phyloP scores from a whole-genome alignment of 2,797 vertebrate species.

The Neosilurus mollespiculum region DNA sequence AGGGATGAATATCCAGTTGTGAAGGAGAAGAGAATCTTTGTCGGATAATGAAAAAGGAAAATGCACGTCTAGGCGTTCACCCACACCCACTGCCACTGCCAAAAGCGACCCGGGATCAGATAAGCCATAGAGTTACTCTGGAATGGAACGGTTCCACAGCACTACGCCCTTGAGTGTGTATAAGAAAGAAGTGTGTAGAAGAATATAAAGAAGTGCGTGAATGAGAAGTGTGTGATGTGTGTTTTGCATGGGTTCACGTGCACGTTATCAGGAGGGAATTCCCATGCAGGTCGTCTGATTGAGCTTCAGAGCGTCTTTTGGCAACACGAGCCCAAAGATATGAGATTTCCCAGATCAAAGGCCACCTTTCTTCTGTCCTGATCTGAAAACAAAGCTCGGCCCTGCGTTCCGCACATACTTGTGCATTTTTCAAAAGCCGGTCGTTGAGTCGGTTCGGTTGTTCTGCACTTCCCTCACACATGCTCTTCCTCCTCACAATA shows the following conservation, averaged over 20 bases:
- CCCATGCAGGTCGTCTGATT: slow-evolving; percentile 68
- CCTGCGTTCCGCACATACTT: slow-evolving; percentile 32
- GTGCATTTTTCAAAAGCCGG: not conserved
- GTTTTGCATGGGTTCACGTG: slow-evolving; percentile 54
- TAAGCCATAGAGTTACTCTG: slow-evolving; percentile 55
- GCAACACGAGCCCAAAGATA: slow-evolving; percentile 59
- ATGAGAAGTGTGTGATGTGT: slow-evolving; percentile 31
- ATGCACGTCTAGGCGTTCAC: slow-evolving; percentile 60
- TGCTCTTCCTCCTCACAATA: too few species aligned
- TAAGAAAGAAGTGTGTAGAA: slow-evolving; percentile 1
- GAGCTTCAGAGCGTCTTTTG: slow-evolving; percentile 62
- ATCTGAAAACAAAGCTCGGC: slow-evolving; percentile 54
- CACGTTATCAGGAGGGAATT: slow-evolving; percentile 61
- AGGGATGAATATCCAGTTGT: slow-evolving; percentile 48
- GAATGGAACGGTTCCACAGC: slow-evolving; percentile 44
- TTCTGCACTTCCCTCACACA: not conserved
- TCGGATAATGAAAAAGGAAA: slow-evolving; percentile 51
- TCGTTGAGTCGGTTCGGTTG: not conserved
- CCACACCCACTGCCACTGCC: slow-evolving; percentile 54
- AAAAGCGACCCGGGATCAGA: slow-evolving; percentile 69
- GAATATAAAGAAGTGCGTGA: not conserved
- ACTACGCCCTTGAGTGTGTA: not conserved
- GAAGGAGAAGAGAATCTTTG: slow-evolving; percentile 51
- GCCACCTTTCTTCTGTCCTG: slow-evolving; percentile 47
- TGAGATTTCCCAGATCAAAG: slow-evolving; percentile 67